Evolutionary conservation across 64 coral and sea anemone genomes (phyloP), one percentile per base, ranked within the genome.

Genomic region (Acropora tenuis): DNA sequence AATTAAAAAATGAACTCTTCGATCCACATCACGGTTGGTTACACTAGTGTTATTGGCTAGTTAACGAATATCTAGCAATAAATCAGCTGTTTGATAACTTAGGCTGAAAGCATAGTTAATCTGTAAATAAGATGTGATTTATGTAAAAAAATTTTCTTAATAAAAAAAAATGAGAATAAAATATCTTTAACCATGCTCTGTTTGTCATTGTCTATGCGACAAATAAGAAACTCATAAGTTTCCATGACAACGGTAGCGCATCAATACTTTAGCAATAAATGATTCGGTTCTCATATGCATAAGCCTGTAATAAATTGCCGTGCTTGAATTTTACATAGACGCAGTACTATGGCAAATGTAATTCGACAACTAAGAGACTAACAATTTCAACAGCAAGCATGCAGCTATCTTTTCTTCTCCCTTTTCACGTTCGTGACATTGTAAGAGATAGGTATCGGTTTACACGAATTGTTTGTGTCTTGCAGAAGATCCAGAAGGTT

Each of bases 401-500:
- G 30, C 30, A 30, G 30, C 30, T 30, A 30, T 30, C 30, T 30
- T 30, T 30, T 30, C 30, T 30, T 30, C 30, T 30, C 30, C 30
- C 30, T 30, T 30, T 30, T 30, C 30, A 30, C 30, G 30, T 30
- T 30, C 30, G 30, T 30, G 30, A 30, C 30, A 30, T 30, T 30
- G 30, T 30, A 30, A 30, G 30, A 30, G 30, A 30, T 30, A 30
- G 30, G 30, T 30, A 30, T 30, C 30, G 30, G 30, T 30, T 30
- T 30, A 30, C 30, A 30, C 30, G 30, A 30, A 30, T 30, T 30
- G 30, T 30, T 30, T 85, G 45, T 7, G 8, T 50, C 40, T 15
- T 40, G 63, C 6, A 85, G 82, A 85, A 44, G 42, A 85, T 7
- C 82, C 82, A 11, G 82, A 85, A 20, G 82, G 82, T 12, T 85